Base-by-base conservation (phyloP, 2,113 vertebrate genomes). In the Syngnathus scovelli region DNA sequence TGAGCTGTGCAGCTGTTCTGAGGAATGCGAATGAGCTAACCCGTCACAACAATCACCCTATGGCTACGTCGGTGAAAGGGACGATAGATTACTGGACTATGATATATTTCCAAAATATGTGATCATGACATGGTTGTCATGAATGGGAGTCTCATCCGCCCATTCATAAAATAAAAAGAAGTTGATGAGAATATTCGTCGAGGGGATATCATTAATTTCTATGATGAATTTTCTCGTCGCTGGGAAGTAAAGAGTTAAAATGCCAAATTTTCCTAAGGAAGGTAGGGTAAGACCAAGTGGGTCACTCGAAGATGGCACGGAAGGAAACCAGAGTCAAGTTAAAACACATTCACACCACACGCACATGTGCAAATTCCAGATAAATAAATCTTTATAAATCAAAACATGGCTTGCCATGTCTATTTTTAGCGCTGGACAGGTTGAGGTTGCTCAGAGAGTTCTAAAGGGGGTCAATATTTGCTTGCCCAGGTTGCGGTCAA, bases 1-100 rank as follows among this genome's bases (percentile, higher is more conserved):
- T 55, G 36, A 64, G 54, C 60, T 70, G 58, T 55, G 21, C 70
- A 72, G 72, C 66, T 51, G 49, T 19, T 18, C 46, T 23, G 7
- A 11, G 16, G 49, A 77, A 61, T 43, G 59, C 21, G 6, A 61
- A 65, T 54, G 27, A 71, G 54, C 27, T 36, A 3, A 27, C 12
- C 16, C 23, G 49, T 15, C 51, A 27, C 44, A 61, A 67, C n/a
- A 23, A 49, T n/a, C 27, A 55, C 46, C 54, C 60, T 71, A 12
- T 23, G 10, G 33, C 6, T 72, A 48, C 52, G 61, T 49, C 39
- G 6, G 15, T 52, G n/a, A 46, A 18, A 39, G 11, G 27, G 10
- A 54, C 5, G 0, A 18, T 2, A 58, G 41, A 72, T 4, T 6
- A 18, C 27, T 54, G 7, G 7, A 6, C 23, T 16, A 33, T 7